These are phyloP conservation scores for Orchesellides sinensis DNA, from an alignment of 2,888 invertebrate species.

Conservation along the genomic window DNA sequence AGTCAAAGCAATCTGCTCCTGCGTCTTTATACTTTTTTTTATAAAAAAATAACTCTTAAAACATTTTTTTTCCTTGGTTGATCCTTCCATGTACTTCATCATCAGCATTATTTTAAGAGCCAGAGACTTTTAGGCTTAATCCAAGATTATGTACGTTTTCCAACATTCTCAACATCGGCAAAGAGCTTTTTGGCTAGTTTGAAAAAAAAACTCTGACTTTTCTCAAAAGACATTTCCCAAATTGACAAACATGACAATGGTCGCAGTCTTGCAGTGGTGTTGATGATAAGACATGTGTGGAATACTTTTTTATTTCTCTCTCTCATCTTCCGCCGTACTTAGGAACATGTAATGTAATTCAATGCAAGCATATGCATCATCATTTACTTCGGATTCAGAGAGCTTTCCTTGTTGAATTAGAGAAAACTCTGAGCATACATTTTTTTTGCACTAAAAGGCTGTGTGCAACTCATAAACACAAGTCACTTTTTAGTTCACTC, in stretches of 20 bases:
- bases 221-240: conserved; percentile 22
- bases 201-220: neutral
- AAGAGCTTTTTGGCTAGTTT: neutral
- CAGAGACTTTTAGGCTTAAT: conserved; percentile 6
- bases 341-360: conserved; percentile 17
- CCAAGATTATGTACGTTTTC: conserved; percentile 17
- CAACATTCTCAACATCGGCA: conserved; percentile 16
- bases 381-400: neutral
- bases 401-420: too few species aligned
- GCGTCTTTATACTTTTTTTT: neutral
- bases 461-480: neutral
- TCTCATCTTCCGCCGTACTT: conserved; percentile 23
- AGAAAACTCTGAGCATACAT: neutral
- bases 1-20: conserved; percentile 10
- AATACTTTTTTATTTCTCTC: conserved; percentile 9
- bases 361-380: conserved; percentile 37
- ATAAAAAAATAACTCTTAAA: conserved; percentile 12
- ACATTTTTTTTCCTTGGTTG: conserved; percentile 16
- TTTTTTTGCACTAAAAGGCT: neutral
- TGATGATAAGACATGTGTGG: neutral
- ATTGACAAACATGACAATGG: conserved; percentile 60
- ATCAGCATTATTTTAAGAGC: conserved; percentile 18
- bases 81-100: conserved; percentile 22
- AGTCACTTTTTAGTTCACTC: neutral
- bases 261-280: conserved; percentile 13